Evolutionary conservation across 2,797 vertebrate species (phyloP).

Genomic region (Sebastes reedi): DNA sequence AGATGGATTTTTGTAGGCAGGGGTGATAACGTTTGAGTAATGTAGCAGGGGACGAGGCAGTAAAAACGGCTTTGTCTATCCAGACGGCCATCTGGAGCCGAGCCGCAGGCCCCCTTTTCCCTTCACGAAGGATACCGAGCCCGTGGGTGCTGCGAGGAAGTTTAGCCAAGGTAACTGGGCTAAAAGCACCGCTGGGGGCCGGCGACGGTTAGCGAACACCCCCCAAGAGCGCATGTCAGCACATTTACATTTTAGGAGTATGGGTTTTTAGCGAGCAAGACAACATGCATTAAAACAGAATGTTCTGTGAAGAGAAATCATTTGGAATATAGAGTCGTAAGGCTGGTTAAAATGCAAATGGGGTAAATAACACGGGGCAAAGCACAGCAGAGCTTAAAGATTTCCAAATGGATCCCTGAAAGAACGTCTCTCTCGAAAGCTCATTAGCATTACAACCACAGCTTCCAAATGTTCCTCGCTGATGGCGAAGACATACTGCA

Average conservation of each 20-base stretch:
- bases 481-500: slow-evolving; percentile 36
- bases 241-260: slow-evolving; percentile 31
- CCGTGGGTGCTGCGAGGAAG: slow-evolving; percentile 32
- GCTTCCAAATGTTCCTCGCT: slow-evolving; percentile 41
- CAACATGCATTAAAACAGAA: slow-evolving; percentile 19
- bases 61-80: slow-evolving; percentile 61
- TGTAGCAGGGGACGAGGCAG: slow-evolving; percentile 54
- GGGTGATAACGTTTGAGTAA: slow-evolving; percentile 74
- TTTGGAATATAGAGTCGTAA: slow-evolving; percentile 26
- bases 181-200: slow-evolving; percentile 34
- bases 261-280: slow-evolving; percentile 13
- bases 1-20: slow-evolving; percentile 74
- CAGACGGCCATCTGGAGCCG: slow-evolving; percentile 64
- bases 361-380: slow-evolving; percentile 32
- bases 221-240: slow-evolving; percentile 9
- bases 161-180: slow-evolving; percentile 42
- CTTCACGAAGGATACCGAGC: slow-evolving; percentile 1
- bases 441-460: slow-evolving; percentile 55
- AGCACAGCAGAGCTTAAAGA: slow-evolving; percentile 25
- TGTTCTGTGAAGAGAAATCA: slow-evolving; percentile 29
- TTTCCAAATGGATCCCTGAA: slow-evolving; percentile 54
- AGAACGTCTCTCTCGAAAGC: slow-evolving; percentile 33
- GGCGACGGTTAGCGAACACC: neutral
- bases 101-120: slow-evolving; percentile 42
- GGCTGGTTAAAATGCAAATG: slow-evolving; percentile 53